A percentile compares a stretch with the other conserved stretches of the same genome.
These are phyloP conservation scores for Xerus rutilus DNA, from an alignment of 2,797 vertebrate species.

Conservation along the genomic window DNA sequence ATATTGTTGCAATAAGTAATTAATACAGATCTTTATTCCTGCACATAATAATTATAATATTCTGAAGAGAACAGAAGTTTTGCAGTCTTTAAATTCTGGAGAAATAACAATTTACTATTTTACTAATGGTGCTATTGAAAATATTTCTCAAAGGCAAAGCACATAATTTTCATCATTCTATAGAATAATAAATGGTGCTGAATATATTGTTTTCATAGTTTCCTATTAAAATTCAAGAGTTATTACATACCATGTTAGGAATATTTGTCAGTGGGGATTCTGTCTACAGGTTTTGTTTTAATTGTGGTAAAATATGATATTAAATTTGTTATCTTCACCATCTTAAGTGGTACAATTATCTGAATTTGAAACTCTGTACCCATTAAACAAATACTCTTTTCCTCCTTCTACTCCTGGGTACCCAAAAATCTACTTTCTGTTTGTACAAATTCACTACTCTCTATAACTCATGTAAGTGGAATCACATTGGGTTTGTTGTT, in stretches of 20 bases:
- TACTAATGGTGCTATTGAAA: not conserved
- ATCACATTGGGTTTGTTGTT: not conserved
- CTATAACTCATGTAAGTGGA: not conserved
- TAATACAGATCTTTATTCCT: slow-evolving; percentile 2
- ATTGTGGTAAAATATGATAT: not conserved
- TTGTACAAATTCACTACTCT: not conserved
- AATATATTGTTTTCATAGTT: not conserved
- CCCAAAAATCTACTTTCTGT: not conserved
- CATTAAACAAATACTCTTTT: not conserved
- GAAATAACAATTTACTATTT: not conserved
- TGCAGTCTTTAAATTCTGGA: not conserved
- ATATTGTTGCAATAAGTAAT: not conserved
- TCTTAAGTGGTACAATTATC: not conserved
- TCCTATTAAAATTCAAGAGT: slow-evolving; percentile 27
- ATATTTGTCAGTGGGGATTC: not conserved
- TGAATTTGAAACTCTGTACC: not conserved
- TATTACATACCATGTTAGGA: slow-evolving; percentile 6
- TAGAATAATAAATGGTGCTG: not conserved
- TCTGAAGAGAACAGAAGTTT: not conserved
- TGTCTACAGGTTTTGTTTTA: not conserved
- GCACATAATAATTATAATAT: not conserved
- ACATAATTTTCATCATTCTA: not conserved
- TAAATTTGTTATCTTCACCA: not conserved
- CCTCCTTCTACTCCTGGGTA: not conserved
- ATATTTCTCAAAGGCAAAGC: slow-evolving; percentile 28